Base-by-base conservation (phyloP, 1,140 invertebrate species). In the Drosophila orena region DNA sequence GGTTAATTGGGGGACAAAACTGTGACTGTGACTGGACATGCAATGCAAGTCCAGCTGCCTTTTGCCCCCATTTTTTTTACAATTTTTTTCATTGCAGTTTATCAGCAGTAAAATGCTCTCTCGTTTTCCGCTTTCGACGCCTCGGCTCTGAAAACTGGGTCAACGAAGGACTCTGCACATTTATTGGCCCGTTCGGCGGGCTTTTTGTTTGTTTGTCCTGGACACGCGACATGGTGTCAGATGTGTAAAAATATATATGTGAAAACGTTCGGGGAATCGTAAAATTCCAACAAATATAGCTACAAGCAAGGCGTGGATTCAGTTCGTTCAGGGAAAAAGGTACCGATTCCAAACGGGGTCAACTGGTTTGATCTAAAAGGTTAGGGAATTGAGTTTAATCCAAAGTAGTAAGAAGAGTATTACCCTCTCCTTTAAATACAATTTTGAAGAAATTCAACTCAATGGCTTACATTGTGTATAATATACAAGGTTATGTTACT, bases 131-230 rank as follows among this genome's bases (percentile, higher is more conserved):
- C 46, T 65, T 56, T 58, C 42, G 12, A 42, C 47, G 44, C 49
- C 35, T 70, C 64, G 65, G 52, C 49, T 50, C 55, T 46, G 34
- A 43, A 62, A 88, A 84, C 56, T 88, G 68, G 84, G 84, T 88
- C 84, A 84, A 50, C 64, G 50, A 79, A 84, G 84, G 79, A 88
- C 79, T 72, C 71, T 68, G 64, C 70, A 78, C 75, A 71, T 76
- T 86, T 83, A 77, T 89, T 79, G 69, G 73, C 53, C 60, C 10
- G 30, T 56, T 59, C 74, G 79, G 60, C 77, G 69, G 64, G 74
- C 49, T 64, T 81, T 84, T 55, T 37, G 24, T 46, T 62, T 72
- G 62, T 75, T 75, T 65, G 70, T 42, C 71, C 30, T 50, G 59
- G 59, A 75, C 83, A 89, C 84, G 83, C 83, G 79, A 86, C 64